Percentiles rank a stretch among this genome's conserved stretches.
Evolutionary conservation across 2,113 vertebrate species (phyloP).

Genomic region (Chaetodon auriga): DNA sequence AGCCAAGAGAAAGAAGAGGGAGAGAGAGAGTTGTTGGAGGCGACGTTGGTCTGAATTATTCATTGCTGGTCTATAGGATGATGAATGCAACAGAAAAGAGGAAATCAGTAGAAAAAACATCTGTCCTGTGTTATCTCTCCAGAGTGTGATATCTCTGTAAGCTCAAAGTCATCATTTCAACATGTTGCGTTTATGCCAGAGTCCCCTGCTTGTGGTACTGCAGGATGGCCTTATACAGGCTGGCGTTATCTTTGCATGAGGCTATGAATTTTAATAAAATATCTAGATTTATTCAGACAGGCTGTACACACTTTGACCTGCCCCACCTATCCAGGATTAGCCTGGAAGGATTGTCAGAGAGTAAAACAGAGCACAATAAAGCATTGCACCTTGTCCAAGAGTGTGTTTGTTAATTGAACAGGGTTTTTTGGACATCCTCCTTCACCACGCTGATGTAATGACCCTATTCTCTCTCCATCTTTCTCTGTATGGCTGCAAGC

Average conservation of each 20-base stretch:
- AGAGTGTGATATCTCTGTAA: conserved; percentile 51
- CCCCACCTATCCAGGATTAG: neutral
- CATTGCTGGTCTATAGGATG: conserved; percentile 58
- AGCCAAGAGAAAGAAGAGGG: neutral
- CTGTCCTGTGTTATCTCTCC: conserved; percentile 63
- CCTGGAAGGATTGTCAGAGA: neutral
- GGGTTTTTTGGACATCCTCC: neutral
- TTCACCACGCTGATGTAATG: neutral
- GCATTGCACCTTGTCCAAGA: neutral
- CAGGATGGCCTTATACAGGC: neutral
- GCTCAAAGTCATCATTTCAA: conserved; percentile 61
- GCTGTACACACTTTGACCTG: neutral
- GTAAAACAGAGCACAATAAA: neutral
- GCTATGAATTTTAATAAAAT: conserved; percentile 36
- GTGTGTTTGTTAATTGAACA: conserved; percentile 13
- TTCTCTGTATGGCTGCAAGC: neutral
- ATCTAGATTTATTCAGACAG: conserved; percentile 3
- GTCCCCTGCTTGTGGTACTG: conserved; percentile 27
- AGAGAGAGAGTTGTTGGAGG: conserved; percentile 23
- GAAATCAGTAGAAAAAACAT: conserved; percentile 27
- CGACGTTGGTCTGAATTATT: conserved; percentile 80
- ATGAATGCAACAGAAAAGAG: conserved; percentile 39
- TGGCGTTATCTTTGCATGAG: too few species aligned
- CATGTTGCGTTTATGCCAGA: neutral
- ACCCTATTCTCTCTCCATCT: neutral